Evolutionary conservation across 2,888 invertebrate genomes (phyloP).

Genomic region (Diarsia dahlii): DNA sequence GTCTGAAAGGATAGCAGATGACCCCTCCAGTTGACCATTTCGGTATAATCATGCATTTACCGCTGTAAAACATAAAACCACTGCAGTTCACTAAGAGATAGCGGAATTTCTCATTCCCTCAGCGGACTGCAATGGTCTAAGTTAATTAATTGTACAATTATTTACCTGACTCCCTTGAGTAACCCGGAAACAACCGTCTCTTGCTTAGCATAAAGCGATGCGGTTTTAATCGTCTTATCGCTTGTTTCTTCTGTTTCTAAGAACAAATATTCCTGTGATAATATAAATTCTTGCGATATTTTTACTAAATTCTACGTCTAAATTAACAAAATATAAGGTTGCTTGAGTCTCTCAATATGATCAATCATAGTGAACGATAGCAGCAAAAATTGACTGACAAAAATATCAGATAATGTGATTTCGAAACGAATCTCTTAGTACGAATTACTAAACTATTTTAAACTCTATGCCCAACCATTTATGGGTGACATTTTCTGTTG

Average conservation of each 20-base stretch:
- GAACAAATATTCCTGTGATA: conserved; percentile 7
- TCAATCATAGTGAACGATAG: no score
- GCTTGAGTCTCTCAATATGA: no score
- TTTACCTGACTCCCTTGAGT: conserved; percentile 90
- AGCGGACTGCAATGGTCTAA: not conserved
- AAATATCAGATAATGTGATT: not conserved
- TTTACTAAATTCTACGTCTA: no score
- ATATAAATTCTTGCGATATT: no score
- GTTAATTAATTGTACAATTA: conserved; percentile 2
- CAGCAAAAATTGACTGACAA: no score
- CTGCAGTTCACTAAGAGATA: not conserved
- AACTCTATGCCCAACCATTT: not conserved
- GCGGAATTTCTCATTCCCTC: not conserved
- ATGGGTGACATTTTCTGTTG: not conserved
- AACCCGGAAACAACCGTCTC: conserved; percentile 87
- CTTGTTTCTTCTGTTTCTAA: conserved; percentile 84
- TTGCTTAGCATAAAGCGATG: conserved; percentile 86
- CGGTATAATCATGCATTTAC: no score
- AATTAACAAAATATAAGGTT: no score
- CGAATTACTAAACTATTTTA: not conserved
- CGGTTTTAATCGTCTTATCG: conserved; percentile 85
- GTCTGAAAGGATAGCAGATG: no score
- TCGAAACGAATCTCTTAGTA: not conserved
- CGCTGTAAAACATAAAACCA: not conserved
- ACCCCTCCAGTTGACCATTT: no score